phyloP scores from a whole-genome alignment of 2,888 invertebrate genomes.

The Lasioglossum calceatum region DNA sequence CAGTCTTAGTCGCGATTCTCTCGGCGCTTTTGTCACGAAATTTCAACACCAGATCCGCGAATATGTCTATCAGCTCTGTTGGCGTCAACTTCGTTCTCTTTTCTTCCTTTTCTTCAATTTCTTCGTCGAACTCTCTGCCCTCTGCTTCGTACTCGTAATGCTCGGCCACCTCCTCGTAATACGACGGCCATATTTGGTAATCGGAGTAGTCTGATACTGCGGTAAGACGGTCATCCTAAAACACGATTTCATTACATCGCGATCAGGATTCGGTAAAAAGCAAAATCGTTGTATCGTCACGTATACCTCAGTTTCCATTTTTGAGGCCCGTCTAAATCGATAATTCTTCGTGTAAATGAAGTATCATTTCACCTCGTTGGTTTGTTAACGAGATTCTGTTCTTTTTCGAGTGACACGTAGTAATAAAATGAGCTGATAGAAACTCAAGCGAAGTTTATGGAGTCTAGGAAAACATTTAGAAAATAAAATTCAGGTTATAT shows the following conservation, averaged over 20 bases:
- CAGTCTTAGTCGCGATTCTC: slow-evolving; percentile 23
- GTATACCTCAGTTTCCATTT: slow-evolving; percentile 24
- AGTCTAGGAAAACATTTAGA: neutral
- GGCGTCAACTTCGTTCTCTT: slow-evolving; percentile 1
- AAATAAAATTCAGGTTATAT: slow-evolving; percentile 2
- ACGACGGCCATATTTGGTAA: slow-evolving; percentile 19
- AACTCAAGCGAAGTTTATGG: neutral
- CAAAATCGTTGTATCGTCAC: neutral
- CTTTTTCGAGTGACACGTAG: neutral
- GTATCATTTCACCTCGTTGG: neutral
- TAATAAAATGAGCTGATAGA: neutral
- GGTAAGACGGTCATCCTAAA: slow-evolving; percentile 25
- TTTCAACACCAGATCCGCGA: neutral
- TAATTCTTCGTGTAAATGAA: neutral
- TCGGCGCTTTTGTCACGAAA: slow-evolving; percentile 34
- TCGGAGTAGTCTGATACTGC: slow-evolving; percentile 26
- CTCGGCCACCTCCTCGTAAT: slow-evolving; percentile 7
- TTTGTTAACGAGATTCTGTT: too few relatives aligned
- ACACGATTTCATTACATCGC: neutral
- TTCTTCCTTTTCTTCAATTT: slow-evolving; percentile 20
- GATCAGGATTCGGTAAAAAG: neutral
- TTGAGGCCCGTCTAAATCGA: neutral
- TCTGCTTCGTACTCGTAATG: slow-evolving; percentile 36
- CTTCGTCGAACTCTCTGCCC: slow-evolving; percentile 27
- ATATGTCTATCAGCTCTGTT: slow-evolving; percentile 35